Evolutionary conservation across 1,140 invertebrate species (phyloP), one percentile per base, ranked within the genome.

Genomic region (Hydropsyche tenuis): DNA sequence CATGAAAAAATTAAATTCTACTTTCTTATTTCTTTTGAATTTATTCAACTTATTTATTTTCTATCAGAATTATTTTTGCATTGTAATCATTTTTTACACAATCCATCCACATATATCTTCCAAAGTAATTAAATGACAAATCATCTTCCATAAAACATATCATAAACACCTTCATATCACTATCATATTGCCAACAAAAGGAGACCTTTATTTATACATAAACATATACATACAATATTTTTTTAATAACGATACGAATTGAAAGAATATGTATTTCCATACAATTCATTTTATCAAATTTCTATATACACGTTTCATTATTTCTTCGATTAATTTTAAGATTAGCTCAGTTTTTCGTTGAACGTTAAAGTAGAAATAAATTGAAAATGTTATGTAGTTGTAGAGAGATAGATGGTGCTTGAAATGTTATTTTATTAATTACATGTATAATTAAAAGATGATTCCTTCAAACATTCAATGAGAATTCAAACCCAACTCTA

Each of bases 71-170:
- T 51, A 51, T 51, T 51, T 51, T 5, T 45, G 43, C 43, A 9
- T 45, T n/a, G n/a, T 9, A n/a, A n/a, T n/a, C 14, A 51, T 22
- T 51, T 37, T 37, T 37, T 37, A 27, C 45, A 4, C 27, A 70
- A 56, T 70, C 68, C 68, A 70, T 70, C 68, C 68, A 70, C 22
- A 45, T 16, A 42, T 16, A 68, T 68, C 65, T 68, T 68, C 65
- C 65, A 14, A 25, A 37, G 16, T 18, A 65, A 23, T 6, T 4
- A 60, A 27, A 60, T 12, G 22, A 60, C 2, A 60, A 68, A 22
- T 56, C 27, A 70, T 37, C 68, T 70, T 70, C 68, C 48, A 70
- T 70, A 27, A 60, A 23, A 56, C 68, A 70, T 70, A 70, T 70
- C 68, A 70, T 56, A 14, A 25, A 22, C 23, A 48, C 63, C 16